Evolutionary conservation across 2,113 vertebrate genomes (phyloP), one percentile per base, ranked within the genome.

Genomic region (Cercopithecus mona): DNA sequence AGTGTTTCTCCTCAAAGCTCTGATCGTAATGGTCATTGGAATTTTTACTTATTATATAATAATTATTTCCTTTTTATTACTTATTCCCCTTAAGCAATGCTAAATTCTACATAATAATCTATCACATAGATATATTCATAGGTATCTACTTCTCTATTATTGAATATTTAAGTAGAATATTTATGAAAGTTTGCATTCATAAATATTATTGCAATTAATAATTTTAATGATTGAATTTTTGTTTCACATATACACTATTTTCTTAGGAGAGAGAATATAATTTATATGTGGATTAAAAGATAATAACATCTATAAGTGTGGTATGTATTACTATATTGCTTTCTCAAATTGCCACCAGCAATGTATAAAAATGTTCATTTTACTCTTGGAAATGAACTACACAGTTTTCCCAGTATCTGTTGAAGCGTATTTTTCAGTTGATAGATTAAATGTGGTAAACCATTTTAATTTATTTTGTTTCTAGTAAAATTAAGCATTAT

Each of bases 401-500:
- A 55, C 30, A 6, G 12, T 89, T 82, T 91, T 70, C 40, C 92
- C 9, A 61, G 52, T 48, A 84, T 35, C 6, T 55, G 73, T 90
- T 79, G 48, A 72, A 75, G 25, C 3, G 1, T 55, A 38, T 25
- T 80, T 78, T 86, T 43, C 23, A 50, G 27, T 78, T 90, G 12
- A 81, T 70, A 90, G 2, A 18, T 70, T 75, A 68, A 70, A 89
- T 92, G 43, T 35, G 55, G 30, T 50, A 32, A 52, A 64, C 27
- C 23, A 50, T 93, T 93, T 73, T 75, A 88, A 86, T 68, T 68
- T 93, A 45, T 78, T 70, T 93, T 57, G 9, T 94, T 94, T 91
- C 72, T 55, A 66, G 25, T 82, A 32, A 93, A 96, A 76, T 50
- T 92, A 8, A 87, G 5, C 66, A 80, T 79, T 61, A 83, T 87